Percentiles rank a stretch among this genome's conserved stretches.
Evolutionary conservation across 2,113 vertebrate genomes (phyloP).

Genomic region (Chloropsis hardwickii): DNA sequence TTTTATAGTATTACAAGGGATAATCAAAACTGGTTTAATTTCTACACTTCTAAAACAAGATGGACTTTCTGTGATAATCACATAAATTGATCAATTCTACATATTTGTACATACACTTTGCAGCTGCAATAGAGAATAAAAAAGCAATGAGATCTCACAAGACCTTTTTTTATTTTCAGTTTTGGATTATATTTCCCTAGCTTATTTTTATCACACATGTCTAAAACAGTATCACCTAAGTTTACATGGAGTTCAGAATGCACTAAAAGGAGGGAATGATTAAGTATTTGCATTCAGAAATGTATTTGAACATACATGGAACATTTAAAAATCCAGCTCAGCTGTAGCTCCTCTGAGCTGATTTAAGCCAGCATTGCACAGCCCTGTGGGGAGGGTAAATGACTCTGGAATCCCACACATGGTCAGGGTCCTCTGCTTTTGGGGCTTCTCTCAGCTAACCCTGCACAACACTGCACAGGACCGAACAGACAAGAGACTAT

Average conservation of each 20-base stretch:
- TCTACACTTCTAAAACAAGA: neutral
- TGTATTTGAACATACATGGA: neutral
- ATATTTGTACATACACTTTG: neutral
- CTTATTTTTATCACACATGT: neutral
- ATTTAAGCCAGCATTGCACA: neutral
- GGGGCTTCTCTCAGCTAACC: neutral
- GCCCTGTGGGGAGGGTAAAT: neutral
- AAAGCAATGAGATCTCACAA: neutral
- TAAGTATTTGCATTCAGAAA: neutral
- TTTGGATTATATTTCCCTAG: neutral
- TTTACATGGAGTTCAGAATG: neutral
- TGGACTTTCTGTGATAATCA: neutral
- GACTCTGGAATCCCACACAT: neutral
- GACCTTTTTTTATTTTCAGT: neutral
- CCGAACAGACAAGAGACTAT: accelerated
- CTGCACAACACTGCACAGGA: neutral
- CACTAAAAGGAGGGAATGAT: neutral
- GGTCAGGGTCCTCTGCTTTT: neutral
- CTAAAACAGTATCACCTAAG: neutral
- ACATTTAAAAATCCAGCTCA: neutral
- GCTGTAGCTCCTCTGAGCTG: neutral
- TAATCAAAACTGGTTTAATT: neutral
- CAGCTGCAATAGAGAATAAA: neutral
- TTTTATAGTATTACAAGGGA: neutral
- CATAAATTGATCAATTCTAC: neutral